phyloP scores from a whole-genome alignment of 2,797 vertebrate genomes.

The Alfaro cultratus region DNA sequence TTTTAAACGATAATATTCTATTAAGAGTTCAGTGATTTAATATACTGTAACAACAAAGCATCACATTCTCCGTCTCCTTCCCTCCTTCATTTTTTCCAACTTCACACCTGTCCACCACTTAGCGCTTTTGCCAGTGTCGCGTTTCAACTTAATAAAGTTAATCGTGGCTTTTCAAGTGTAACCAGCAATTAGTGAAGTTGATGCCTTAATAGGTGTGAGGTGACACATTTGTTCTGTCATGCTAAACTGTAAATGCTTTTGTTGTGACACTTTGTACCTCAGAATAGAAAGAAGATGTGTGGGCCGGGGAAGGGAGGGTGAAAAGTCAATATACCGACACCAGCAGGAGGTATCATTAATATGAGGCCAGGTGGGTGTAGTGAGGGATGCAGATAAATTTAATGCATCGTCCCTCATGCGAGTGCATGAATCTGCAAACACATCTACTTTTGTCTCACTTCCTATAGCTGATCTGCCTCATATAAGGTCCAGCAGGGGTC shows the following conservation, averaged over 20 bases:
- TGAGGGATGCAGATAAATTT: conserved; percentile 41
- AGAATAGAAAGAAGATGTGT: conserved; percentile 62
- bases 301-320: conserved; percentile 18
- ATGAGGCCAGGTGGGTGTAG: conserved; percentile 53
- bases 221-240: conserved; percentile 52
- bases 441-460: conserved; percentile 31
- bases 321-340: conserved; percentile 53
- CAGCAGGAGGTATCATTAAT: conserved; percentile 54
- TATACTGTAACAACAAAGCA: conserved; percentile 39
- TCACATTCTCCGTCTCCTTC: conserved; percentile 34
- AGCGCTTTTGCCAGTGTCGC: conserved; percentile 35
- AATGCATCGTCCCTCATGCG: conserved; percentile 48
- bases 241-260: conserved; percentile 44
- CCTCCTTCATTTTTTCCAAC: conserved; percentile 19
- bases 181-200: conserved; percentile 54
- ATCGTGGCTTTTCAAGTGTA: conserved; percentile 38
- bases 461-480: conserved; percentile 26
- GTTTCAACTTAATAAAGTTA: conserved; percentile 49
- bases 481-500: conserved; percentile 13
- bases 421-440: conserved; percentile 49
- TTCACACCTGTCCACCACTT: conserved; percentile 64
- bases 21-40: conserved; percentile 11
- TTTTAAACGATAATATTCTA: background rate
- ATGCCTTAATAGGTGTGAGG: conserved; percentile 58
- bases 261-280: conserved; percentile 65